Conservation (phyloP, 2,888 invertebrate species). For the Desoria tigrina region DNA sequence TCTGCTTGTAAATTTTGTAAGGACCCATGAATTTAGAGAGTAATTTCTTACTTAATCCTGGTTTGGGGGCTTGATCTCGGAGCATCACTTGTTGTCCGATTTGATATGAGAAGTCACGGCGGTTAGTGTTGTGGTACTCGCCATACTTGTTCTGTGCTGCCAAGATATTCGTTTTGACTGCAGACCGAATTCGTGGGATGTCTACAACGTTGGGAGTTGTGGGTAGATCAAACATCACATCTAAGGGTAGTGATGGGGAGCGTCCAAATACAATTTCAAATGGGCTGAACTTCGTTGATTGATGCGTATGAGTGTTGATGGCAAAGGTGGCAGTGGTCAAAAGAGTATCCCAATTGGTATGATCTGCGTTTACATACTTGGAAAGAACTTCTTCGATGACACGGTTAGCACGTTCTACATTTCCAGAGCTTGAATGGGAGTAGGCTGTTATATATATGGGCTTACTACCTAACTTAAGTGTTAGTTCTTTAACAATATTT, state of each 20-base stretch:
- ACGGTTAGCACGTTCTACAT: neutral
- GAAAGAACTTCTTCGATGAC: neutral
- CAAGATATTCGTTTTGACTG: neutral
- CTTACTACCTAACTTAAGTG: too few species aligned
- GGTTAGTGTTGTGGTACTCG: neutral
- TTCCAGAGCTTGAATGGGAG: neutral
- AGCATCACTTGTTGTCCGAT: neutral
- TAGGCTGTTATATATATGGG: neutral
- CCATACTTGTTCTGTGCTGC: neutral
- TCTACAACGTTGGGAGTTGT: neutral
- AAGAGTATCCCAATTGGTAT: neutral
- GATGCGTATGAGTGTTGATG: neutral
- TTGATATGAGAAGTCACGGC: neutral
- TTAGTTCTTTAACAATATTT: too few species aligned
- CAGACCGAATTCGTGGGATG: neutral
- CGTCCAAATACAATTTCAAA: neutral
- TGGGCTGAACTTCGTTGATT: neutral
- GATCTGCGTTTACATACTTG: neutral
- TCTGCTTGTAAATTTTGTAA: neutral
- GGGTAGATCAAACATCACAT: neutral
- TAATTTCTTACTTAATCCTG: neutral
- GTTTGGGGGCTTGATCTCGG: neutral
- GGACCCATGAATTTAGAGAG: neutral
- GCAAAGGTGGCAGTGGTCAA: neutral
- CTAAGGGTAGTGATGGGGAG: neutral